Base-by-base conservation (phyloP, 2,888 invertebrate species). In the Arctia plantaginis region DNA sequence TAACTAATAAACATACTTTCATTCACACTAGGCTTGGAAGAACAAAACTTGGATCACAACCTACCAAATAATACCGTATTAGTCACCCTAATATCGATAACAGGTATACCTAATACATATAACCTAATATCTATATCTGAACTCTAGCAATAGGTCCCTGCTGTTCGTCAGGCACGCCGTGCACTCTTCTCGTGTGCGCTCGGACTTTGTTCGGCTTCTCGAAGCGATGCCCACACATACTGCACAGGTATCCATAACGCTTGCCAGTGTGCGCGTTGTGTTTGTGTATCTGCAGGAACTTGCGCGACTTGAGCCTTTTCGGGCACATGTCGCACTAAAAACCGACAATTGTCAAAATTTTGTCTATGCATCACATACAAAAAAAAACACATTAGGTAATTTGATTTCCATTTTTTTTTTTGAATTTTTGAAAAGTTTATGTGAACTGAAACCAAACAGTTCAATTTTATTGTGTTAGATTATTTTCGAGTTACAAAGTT, bases 121-220 rank as follows among this genome's bases (percentile, higher is more conserved):
- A n/a, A 13, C 23, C 23, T n/a, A 3, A 18, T 20, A 20, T 68
- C 74, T 89, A 89, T n/a, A 94, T 81, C 76, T 91, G 90, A 59
- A 95, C 90, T 71, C 95, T 85, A 66, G 88, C 92, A 71, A 94
- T 91, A 69, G 93, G 91, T 76, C 89, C 90, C 76, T 92, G 91
- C 70, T 90, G 91, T 1, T 91, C 91, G 74, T 94, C 94, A 0
- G 91, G 87, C 23, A 94, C 75, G 0, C 92, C 94, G 83, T 95
- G 95, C 44, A 94, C 95, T 10, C 94, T 86, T 0, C 94, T 73
- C 71, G 90, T 87, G 81, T 95, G 95, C 47, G 93, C 93, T 33
- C 94, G 90, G n/a, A 93, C 95, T 72, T 95, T 95, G 83, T 95
- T 95, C 35, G 95, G 95, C 77, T 94, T 95, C 88, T 95, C 94